Evolutionary conservation across 2,797 vertebrate species (phyloP).

Genomic region (Protonibea diacanthus): DNA sequence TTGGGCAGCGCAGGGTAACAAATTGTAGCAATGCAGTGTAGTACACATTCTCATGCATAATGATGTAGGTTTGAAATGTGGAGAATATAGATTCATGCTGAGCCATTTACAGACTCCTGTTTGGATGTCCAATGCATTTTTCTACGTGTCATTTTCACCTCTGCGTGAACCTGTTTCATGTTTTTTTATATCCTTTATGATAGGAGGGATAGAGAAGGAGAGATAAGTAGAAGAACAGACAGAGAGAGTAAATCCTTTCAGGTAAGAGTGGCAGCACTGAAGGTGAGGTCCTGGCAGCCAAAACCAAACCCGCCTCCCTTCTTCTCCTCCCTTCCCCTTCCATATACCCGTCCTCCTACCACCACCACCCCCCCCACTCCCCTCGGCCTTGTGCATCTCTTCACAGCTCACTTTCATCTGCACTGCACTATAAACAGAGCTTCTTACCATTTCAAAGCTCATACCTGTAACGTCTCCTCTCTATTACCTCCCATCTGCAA

Average conservation of each 20-base stretch:
- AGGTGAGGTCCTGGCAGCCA: constrained; percentile 6
- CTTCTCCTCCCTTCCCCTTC: constrained; percentile 16
- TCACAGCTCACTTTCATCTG: constrained; percentile 70
- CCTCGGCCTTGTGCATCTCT: constrained; percentile 48
- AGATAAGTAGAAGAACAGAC: constrained; percentile 27
- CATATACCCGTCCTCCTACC: constrained; percentile 27
- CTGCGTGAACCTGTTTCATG: constrained; percentile 27
- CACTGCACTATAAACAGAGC: constrained; percentile 74
- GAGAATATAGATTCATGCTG: constrained; percentile 31
- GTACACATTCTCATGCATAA: constrained; percentile 36
- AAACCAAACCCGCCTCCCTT: constrained; percentile 10
- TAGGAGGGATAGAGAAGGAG: constrained; percentile 2
- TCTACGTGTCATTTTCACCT: constrained; percentile 30
- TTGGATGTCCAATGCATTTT: constrained; percentile 26
- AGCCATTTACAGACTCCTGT: constrained; percentile 5
- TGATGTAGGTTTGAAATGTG: not conserved
- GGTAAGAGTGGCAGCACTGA: constrained; percentile 16
- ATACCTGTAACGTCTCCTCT: constrained; percentile 57
- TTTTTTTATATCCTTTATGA: constrained; percentile 17
- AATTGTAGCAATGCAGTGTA: constrained; percentile 53
- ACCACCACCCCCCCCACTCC: not conserved
- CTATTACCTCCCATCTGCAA: constrained; percentile 50
- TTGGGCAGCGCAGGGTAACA: constrained; percentile 34
- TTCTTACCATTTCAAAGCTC: constrained; percentile 83
- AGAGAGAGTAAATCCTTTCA: constrained; percentile 33